phyloP scores from a whole-genome alignment of 2,113 vertebrate genomes.

The Budorcas taxicolor region DNA sequence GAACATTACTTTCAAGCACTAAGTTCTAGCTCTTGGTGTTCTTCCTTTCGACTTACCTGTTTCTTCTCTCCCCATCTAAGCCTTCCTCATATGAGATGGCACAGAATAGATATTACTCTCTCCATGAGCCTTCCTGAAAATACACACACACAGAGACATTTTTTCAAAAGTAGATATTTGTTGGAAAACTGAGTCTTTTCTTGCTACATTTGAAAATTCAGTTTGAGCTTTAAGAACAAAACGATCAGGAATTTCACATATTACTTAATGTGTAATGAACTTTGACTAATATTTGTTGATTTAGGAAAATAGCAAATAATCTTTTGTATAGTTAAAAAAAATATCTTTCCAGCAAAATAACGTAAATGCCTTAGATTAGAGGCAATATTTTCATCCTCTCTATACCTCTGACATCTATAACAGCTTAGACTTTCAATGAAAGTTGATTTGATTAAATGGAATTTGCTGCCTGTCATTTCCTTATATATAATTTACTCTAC shows the following conservation, averaged over 20 bases:
- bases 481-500: constrained; percentile 8
- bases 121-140: not conserved
- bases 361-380: not conserved
- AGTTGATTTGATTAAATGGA: not conserved
- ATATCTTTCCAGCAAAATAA: not conserved
- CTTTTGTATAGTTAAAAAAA: constrained; percentile 4
- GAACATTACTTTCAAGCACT: not conserved
- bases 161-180: not conserved
- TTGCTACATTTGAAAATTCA: not conserved
- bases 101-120: rapidly evolving
- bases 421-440: constrained; percentile 29
- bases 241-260: not conserved
- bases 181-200: not conserved
- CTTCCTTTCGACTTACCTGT: too few relatives aligned
- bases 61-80: not conserved
- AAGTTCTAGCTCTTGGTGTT: not conserved
- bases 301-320: not conserved
- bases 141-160: not conserved
- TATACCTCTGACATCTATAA: constrained; percentile 21
- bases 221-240: not conserved
- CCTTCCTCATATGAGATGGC: rapidly evolving
- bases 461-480: constrained; percentile 25
- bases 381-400: constrained; percentile 13
- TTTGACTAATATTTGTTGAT: not conserved
- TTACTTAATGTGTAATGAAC: not conserved